phyloP scores from a whole-genome alignment of 92 coral and sea anemone genomes.

The Phenganax subtilis region DNA sequence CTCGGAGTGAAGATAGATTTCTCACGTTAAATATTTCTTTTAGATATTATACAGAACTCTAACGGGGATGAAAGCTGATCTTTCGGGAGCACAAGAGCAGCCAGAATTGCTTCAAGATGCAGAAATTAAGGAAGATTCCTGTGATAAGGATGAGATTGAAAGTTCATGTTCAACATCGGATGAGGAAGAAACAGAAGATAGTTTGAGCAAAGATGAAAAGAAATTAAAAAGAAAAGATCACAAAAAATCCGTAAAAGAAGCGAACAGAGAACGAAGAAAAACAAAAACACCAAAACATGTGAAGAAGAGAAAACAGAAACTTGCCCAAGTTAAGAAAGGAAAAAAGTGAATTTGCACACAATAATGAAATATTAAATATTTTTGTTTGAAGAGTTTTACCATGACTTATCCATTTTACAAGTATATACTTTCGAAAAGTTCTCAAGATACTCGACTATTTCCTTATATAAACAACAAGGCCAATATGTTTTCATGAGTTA shows the following conservation, averaged over 20 bases:
- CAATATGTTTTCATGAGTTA: no score
- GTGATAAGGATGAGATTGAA: conserved; percentile 14
- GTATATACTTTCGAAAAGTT: neutral
- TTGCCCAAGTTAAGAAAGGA: conserved; percentile 83
- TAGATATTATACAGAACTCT: conserved; percentile 74
- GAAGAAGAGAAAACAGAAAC: conserved; percentile 83
- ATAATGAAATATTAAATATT: neutral
- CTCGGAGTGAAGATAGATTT: no score
- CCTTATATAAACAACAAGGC: no score
- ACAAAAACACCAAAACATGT: conserved; percentile 90
- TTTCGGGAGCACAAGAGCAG: conserved; percentile 68
- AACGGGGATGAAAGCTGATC: conserved; percentile 83
- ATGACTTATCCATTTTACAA: neutral
- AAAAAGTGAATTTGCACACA: conserved; percentile 44
- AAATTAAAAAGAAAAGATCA: conserved; percentile 56
- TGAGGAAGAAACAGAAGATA: conserved; percentile 44
- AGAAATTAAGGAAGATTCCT: neutral
- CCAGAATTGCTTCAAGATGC: conserved; percentile 24
- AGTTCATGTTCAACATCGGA: conserved; percentile 55
- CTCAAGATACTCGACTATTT: no score
- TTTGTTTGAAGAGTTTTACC: neutral
- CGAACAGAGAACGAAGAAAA: conserved; percentile 80
- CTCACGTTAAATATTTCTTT: neutral
- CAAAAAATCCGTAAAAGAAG: conserved; percentile 87
- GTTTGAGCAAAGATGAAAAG: conserved; percentile 55